A percentile compares a stretch with the other conserved stretches of the same genome.
Evolutionary conservation across 2,113 vertebrate genomes (phyloP).

Genomic region (Chiloscyllium plagiosum): DNA sequence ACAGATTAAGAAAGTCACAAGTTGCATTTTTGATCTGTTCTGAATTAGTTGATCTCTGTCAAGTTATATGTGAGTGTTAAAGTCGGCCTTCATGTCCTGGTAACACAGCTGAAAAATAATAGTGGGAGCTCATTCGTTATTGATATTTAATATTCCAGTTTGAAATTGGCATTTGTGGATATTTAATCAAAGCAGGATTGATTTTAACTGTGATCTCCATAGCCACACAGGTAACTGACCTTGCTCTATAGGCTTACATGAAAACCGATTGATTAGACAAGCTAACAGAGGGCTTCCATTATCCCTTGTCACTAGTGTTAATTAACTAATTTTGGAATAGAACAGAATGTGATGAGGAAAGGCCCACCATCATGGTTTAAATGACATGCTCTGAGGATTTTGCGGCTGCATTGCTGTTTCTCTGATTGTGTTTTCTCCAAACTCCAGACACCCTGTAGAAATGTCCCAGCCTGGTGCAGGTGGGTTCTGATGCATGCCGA

Average conservation of each 20-base stretch:
- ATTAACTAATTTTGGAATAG: neutral
- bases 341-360: neutral
- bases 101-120: neutral
- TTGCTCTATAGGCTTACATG: neutral
- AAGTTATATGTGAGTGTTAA: neutral
- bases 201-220: neutral
- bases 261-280: neutral
- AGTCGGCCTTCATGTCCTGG: neutral
- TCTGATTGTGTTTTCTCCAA: neutral
- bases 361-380: neutral
- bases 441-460: neutral
- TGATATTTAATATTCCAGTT: neutral
- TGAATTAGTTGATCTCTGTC: neutral
- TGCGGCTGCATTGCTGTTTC: neutral
- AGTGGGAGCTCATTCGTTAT: neutral
- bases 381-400: neutral
- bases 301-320: neutral
- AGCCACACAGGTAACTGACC: neutral
- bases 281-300: neutral
- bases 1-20: neutral
- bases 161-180: neutral
- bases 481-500: neutral
- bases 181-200: neutral
- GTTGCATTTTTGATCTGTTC: neutral
- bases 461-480: neutral